A percentile compares a stretch with the other conserved stretches of the same genome.
These are phyloP conservation scores for Noctilio leporinus DNA, from an alignment of 2,113 vertebrate species.

Conservation along the genomic window DNA sequence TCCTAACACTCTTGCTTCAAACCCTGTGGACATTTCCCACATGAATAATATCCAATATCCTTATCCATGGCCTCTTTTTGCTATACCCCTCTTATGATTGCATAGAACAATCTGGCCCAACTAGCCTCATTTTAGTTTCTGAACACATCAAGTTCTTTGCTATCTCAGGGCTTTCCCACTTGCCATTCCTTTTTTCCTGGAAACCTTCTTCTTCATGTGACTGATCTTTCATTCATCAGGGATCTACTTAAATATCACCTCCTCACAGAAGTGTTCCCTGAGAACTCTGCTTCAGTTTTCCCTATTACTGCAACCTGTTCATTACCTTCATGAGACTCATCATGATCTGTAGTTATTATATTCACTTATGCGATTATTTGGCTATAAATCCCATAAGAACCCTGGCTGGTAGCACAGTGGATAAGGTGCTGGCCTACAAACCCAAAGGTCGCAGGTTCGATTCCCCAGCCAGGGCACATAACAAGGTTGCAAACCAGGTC, in stretches of 20 bases:
- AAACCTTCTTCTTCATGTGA: not conserved
- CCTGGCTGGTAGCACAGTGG: no score
- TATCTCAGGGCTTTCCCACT: not conserved
- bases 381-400: not conserved
- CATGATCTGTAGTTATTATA: not conserved
- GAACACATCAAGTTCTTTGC: not conserved
- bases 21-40: not conserved
- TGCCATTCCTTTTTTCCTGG: not conserved
- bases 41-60: not conserved
- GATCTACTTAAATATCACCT: not conserved
- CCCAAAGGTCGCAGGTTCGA: no score
- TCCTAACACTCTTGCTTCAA: not conserved
- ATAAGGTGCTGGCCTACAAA: no score
- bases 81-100: not conserved
- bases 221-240: not conserved
- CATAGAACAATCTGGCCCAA: not conserved
- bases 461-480: no score
- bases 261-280: not conserved
- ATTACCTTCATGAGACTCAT: conserved; percentile 32
- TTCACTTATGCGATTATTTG: conserved; percentile 21
- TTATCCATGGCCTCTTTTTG: not conserved
- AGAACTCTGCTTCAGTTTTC: not conserved
- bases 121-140: conserved; percentile 6
- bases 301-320: not conserved
- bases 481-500: no score